Conservation (phyloP, 2,888 invertebrate species). For the Craniophora ligustri region DNA sequence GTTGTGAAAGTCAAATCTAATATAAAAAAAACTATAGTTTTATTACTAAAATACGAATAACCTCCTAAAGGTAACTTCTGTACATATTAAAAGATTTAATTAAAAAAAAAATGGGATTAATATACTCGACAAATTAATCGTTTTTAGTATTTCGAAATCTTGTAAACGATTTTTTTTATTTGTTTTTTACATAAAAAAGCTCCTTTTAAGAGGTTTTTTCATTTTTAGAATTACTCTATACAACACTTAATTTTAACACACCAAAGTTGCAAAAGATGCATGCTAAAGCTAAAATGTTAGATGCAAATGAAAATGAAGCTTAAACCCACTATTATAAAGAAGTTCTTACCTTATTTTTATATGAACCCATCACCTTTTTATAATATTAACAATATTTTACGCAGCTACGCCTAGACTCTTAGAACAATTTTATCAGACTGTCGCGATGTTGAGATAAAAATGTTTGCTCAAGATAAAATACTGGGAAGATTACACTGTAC, state of each 20-base stretch:
- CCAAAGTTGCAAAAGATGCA: conserved; percentile 23
- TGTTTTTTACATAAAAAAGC: too few relatives aligned
- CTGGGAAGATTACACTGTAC: conserved; percentile 68
- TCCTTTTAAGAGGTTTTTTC: too few relatives aligned
- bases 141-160: too few relatives aligned
- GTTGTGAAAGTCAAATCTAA: neutral
- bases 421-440: conserved; percentile 50
- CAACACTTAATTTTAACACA: conserved; percentile 22
- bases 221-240: too few relatives aligned
- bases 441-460: conserved; percentile 44
- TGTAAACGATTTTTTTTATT: too few relatives aligned
- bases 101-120: too few relatives aligned
- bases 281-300: conserved; percentile 41
- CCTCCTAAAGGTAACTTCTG: too few relatives aligned
- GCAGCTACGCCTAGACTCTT: conserved; percentile 53
- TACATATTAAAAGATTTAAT: too few relatives aligned
- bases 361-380: conserved; percentile 78
- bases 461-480: conserved; percentile 58
- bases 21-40: too few relatives aligned
- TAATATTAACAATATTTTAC: conserved; percentile 65
- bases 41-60: too few relatives aligned
- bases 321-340: conserved; percentile 59
- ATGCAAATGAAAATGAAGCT: conserved; percentile 70
- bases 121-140: too few relatives aligned
- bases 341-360: conserved; percentile 74